Evolutionary conservation across 2,113 vertebrate genomes (phyloP).

Genomic region (Bubo blakistoni): DNA sequence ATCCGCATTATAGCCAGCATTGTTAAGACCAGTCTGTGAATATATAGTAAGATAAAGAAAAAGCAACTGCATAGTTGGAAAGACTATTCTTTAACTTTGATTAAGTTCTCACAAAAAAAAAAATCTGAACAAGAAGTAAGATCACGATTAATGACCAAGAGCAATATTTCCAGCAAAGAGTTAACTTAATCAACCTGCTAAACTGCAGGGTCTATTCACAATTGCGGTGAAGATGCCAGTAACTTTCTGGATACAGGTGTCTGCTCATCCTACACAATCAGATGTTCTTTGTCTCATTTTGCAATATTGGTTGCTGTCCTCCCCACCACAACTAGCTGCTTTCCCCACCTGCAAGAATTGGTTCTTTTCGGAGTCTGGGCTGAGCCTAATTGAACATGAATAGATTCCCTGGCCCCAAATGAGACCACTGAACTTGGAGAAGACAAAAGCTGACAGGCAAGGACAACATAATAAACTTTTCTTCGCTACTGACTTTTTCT

Average conservation of each 20-base stretch:
- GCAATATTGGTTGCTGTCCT: neutral
- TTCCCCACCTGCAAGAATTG: neutral
- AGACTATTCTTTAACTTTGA: neutral
- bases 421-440: neutral
- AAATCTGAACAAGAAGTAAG: neutral
- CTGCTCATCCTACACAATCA: neutral
- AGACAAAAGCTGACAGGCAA: neutral
- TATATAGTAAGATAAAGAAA: neutral
- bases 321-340: neutral
- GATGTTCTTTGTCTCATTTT: conserved; percentile 2
- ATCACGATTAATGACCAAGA: neutral
- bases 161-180: neutral
- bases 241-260: neutral
- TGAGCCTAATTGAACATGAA: conserved; percentile 4
- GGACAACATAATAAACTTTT: neutral
- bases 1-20: neutral
- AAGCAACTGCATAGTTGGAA: neutral
- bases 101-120: neutral
- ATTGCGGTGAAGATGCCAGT: neutral
- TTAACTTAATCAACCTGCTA: neutral
- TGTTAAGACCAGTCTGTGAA: neutral
- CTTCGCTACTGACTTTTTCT: neutral
- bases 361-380: neutral
- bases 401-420: neutral
- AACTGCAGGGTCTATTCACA: neutral